These are phyloP conservation scores for Tricholauxania praeusta DNA, from an alignment of 2,888 invertebrate genomes.

Conservation along the genomic window DNA sequence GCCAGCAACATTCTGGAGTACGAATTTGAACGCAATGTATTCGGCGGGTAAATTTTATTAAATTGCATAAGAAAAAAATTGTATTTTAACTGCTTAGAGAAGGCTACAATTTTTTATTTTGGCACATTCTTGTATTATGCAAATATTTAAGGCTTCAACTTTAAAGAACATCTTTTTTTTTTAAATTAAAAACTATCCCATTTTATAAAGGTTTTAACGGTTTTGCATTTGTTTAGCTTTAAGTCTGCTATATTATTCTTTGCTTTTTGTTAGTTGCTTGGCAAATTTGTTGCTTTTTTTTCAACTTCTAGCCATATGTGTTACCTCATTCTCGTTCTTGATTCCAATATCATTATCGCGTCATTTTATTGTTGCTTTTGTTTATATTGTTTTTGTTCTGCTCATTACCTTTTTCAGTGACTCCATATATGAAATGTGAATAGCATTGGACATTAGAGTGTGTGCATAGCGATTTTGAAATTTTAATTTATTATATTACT, in stretches of 20 bases:
- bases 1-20: conserved; percentile 5
- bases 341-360: conserved; percentile 4
- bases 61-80: conserved; percentile 30
- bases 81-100: conserved; percentile 27
- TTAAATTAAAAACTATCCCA: neutral
- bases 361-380: conserved; percentile 8
- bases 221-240: no score
- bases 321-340: conserved; percentile 1
- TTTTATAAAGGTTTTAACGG: no score
- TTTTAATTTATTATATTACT: no score
- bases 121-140: neutral
- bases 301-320: neutral
- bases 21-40: conserved; percentile 53
- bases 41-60: conserved; percentile 62
- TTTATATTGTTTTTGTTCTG: no score
- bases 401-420: no score
- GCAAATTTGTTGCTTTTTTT: neutral
- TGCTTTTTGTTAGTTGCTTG: no score
- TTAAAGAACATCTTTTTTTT: neutral
- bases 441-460: no score
- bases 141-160: neutral
- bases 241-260: no score
- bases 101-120: conserved; percentile 26
- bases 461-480: no score
- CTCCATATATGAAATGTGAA: no score